Conservation (phyloP, 1,140 invertebrate genomes). For the Drosophila asahinai region DNA sequence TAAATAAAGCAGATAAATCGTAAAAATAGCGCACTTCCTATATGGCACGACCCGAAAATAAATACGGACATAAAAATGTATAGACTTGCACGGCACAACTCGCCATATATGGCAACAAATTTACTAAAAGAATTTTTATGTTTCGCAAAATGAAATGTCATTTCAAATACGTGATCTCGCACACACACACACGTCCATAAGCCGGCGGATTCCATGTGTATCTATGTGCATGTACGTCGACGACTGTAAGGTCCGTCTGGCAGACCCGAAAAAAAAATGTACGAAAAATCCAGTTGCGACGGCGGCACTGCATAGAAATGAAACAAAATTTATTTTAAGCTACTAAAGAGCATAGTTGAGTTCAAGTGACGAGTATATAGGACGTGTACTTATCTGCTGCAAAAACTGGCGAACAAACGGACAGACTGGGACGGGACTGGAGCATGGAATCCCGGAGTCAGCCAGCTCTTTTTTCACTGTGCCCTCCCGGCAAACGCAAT, state of each 20-base stretch:
- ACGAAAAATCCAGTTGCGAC: constrained; percentile 39
- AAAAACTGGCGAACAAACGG: constrained; percentile 19
- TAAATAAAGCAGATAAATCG: constrained; percentile 50
- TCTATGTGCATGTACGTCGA: constrained; percentile 31
- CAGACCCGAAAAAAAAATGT: constrained; percentile 49
- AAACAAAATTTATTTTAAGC: constrained; percentile 76
- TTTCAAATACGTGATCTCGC: constrained; percentile 61
- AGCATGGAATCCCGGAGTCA: constrained; percentile 19
- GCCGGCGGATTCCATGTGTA: constrained; percentile 18
- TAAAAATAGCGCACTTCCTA: constrained; percentile 40
- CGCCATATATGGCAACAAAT: constrained; percentile 51
- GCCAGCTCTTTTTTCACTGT: constrained; percentile 23
- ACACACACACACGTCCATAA: constrained; percentile 14
- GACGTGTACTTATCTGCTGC: constrained; percentile 65
- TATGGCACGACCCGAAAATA: constrained; percentile 35
- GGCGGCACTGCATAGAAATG: constrained; percentile 55
- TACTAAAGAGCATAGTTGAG: constrained; percentile 73
- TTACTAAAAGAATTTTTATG: constrained; percentile 65
- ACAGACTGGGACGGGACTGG: background rate
- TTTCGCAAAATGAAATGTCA: constrained; percentile 70
- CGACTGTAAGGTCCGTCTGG: constrained; percentile 39
- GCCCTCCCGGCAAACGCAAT: constrained; percentile 52
- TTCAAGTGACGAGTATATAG: constrained; percentile 61
- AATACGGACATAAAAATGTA: constrained; percentile 48
- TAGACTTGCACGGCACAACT: constrained; percentile 27